Percentiles rank a stretch among this genome's conserved stretches.
Evolutionary conservation across 2,797 vertebrate genomes (phyloP).

Genomic region (Gymnocypris eckloni): DNA sequence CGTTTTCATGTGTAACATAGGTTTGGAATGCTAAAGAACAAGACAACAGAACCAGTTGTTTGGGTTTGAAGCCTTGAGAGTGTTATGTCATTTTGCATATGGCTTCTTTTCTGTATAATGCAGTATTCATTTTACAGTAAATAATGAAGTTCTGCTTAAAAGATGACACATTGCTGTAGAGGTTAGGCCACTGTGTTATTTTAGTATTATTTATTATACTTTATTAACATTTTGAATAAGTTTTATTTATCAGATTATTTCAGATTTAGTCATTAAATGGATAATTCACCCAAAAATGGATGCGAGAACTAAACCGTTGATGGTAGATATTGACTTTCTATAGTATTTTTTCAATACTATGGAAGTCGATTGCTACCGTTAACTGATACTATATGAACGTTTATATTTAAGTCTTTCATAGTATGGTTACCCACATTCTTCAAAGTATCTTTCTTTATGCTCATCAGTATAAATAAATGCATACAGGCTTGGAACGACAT

Average conservation of each 20-base stretch:
- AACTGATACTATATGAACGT: too few relatives aligned
- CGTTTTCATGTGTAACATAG: not conserved
- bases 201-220: not conserved
- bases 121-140: not conserved
- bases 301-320: too few relatives aligned
- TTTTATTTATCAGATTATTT: not conserved
- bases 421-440: too few relatives aligned
- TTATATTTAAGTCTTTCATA: too few relatives aligned
- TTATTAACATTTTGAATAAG: not conserved
- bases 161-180: constrained; percentile 23
- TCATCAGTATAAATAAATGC: too few relatives aligned
- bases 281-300: too few relatives aligned
- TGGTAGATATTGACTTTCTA: too few relatives aligned
- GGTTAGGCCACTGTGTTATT: not conserved
- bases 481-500: too few relatives aligned
- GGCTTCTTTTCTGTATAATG: constrained; percentile 9
- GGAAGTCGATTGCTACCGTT: too few relatives aligned
- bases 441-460: too few relatives aligned
- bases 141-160: constrained; percentile 10
- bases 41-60: constrained; percentile 47
- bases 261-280: not conserved
- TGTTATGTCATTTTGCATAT: not conserved
- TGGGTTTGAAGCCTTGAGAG: constrained; percentile 35
- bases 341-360: too few relatives aligned
- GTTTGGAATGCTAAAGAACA: constrained; percentile 7